Base-by-base conservation (phyloP, 2,797 vertebrate species). In the Alcedo quadribrachys region DNA sequence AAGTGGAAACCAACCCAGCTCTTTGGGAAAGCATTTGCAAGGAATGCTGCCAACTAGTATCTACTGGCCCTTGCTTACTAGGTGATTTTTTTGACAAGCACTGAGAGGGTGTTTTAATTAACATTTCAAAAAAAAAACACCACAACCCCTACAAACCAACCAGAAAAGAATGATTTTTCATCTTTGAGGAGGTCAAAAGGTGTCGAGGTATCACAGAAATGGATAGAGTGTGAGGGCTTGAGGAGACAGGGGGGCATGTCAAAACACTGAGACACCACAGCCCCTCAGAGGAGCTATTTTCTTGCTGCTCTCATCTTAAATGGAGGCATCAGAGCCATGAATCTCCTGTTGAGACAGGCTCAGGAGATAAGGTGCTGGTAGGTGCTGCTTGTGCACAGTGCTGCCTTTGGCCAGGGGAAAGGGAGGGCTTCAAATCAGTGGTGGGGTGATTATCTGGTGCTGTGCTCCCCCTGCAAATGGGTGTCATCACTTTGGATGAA, bases 1-100 rank as follows among this genome's bases (percentile, higher is more conserved):
- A 43, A 25, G 40, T 21, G 35, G 71, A 91, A 79, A 45, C 12
- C 35, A 42, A 30, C 61, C 27, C 54, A 62, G 30, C n/a, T 90
- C 68, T 81, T 86, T 8, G 63, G 67, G 74, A 81, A 94, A 68
- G 51, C 43, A 71, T 89, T 85, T 82, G 25, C 65, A 7, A 93
- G 90, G 94, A 96, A 96, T 95, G 94, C 66, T 96, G 90, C 96
- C 93, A 94, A 73, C 91, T 83, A 93, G 90, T 94, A 92, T 90
- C 66, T 90, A 93, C 94, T 73, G 93, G 95, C 81, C 95, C 81
- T 92, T 43, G 43, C 78, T 82, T 35, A 75, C 73, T 18, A 83
- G 82, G 43, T 69, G 92, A 87, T 66, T 66, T 90, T 90, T 71
- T 80, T 90, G 90, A 87, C 94, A 75, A 15, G 66, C 15, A 55